phyloP scores from a whole-genome alignment of 2,888 invertebrate genomes.

The Pammene fasciana region DNA sequence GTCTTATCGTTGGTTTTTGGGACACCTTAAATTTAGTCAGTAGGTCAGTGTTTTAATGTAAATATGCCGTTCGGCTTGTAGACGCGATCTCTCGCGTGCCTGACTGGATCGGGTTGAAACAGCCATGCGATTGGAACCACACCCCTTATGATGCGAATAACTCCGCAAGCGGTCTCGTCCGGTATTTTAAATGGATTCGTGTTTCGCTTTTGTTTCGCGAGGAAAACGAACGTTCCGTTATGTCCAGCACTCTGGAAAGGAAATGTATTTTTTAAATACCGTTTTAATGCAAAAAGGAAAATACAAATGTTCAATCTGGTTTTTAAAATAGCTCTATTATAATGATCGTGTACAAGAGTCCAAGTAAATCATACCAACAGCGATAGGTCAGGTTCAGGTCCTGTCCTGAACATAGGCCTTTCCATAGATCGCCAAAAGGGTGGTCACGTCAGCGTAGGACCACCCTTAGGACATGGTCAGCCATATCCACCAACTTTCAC shows the following conservation, averaged over 20 bases:
- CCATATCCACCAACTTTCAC: no score
- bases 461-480: no score
- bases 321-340: not conserved
- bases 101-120: no score
- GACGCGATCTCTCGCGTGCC: no score
- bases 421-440: no score
- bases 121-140: not conserved
- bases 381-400: no score
- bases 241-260: not conserved
- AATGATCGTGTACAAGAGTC: not conserved
- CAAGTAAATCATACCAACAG: not conserved
- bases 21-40: no score
- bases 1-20: no score
- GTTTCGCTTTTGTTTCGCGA: slow-evolving; percentile 16
- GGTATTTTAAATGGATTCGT: slow-evolving; percentile 16
- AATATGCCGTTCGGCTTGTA: no score
- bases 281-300: not conserved
- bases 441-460: no score
- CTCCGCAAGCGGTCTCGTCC: slow-evolving; percentile 15
- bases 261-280: slow-evolving; percentile 10
- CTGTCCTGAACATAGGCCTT: no score
- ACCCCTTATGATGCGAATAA: slow-evolving; percentile 3
- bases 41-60: no score
- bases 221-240: slow-evolving; percentile 5
- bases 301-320: not conserved